Percentiles rank a stretch among this genome's conserved stretches.
Evolutionary conservation across 2,113 vertebrate species (phyloP).

Genomic region (Dendrocopos noguchii): DNA sequence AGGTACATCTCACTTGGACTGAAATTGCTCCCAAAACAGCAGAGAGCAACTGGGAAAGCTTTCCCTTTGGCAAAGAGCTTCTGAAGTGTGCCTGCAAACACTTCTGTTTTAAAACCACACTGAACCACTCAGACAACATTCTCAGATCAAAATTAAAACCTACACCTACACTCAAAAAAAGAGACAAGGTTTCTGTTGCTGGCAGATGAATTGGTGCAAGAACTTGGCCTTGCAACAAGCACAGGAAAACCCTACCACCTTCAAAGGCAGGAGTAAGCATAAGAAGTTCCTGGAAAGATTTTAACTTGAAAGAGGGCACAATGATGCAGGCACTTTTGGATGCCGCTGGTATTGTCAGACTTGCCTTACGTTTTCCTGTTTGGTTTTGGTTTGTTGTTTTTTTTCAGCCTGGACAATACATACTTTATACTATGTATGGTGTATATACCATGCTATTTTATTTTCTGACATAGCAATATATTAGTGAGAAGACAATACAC

Average conservation of each 20-base stretch:
- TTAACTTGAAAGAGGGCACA: not conserved
- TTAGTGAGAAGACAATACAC: not conserved
- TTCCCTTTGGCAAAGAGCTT: constrained; percentile 1
- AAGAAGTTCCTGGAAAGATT: not conserved
- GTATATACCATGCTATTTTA: not conserved
- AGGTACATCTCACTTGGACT: not conserved
- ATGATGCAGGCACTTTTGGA: accelerated
- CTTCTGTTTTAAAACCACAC: not conserved
- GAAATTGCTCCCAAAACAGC: not conserved
- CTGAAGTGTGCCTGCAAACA: not conserved
- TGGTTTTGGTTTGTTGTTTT: not conserved
- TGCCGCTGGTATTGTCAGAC: not conserved
- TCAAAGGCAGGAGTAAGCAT: not conserved
- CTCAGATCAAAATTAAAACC: constrained; percentile 12
- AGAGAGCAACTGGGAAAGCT: not conserved
- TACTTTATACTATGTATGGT: not conserved
- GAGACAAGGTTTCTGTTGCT: not conserved
- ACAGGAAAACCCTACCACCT: not conserved
- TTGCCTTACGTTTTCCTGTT: not conserved
- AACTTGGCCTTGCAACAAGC: not conserved
- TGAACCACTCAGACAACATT: not conserved
- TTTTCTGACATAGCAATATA: not conserved
- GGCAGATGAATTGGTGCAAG: not conserved
- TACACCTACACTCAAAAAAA: not conserved
- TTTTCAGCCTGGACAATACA: not conserved